Evolutionary conservation across 35 echinoderm and acorn worm species (phyloP), one percentile per base, ranked within the genome.

Genomic region (Nesometra sesokonis): DNA sequence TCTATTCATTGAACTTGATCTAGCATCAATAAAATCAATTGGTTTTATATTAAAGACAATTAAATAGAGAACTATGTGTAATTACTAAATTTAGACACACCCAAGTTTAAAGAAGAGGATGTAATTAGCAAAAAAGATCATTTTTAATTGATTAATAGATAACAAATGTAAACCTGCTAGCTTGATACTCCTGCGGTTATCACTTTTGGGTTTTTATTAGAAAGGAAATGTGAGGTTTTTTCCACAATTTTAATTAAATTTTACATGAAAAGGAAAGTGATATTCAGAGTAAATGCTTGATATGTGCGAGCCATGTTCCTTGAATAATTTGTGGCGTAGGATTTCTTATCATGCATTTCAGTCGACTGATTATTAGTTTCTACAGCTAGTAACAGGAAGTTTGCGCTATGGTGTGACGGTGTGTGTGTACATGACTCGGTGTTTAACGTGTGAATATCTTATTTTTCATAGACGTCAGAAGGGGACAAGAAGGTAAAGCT

Each of bases 401-500:
- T 67, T 67, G 52, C 1, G 2, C 23, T 4, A 43, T 27, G 52
- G 52, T 27, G 23, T 67, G 52, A 67, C 52, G 21, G 52, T 5
- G 52, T 67, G 23, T 67, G 52, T 27, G 8, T 17, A 67, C 23
- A 15, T 43, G 39, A 43, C 39, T 4, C 5, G 4, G 15, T 7
- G 5, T 15, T 43, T 7, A 43, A 4, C 52, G 52, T 19, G 23
- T 67, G 52, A 67, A 19, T 67, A 1, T 67, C 5, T 43, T 67
- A 11, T 27, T 67, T 67, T 19, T 67, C 40, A 32, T 79, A 94
- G 93, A 85, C 89, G 2, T 81, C 85, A 30, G 85, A 90, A 31
- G 88, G 84, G 30, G 94, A 97, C 30, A 93, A 90, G 89, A 86
- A 85, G 11, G 80, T 77, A 7, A 89, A 88, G 23, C 1, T 11